These are phyloP conservation scores for Xestoiulus laeticollis DNA, from an alignment of 2,888 invertebrate genomes.

Conservation along the genomic window DNA sequence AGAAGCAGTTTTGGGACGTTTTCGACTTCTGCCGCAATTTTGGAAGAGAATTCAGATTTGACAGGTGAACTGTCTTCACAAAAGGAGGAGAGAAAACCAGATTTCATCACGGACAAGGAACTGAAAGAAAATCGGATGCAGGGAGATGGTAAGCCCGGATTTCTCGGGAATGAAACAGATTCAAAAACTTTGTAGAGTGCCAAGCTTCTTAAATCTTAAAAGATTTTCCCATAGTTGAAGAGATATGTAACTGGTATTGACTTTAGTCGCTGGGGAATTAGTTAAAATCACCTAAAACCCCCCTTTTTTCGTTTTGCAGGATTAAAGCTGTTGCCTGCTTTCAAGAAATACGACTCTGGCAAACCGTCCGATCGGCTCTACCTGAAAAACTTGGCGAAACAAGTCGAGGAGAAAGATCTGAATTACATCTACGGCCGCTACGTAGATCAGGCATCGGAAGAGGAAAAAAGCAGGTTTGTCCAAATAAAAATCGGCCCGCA, in stretches of 20 bases:
- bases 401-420: conserved; percentile 78
- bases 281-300: no score
- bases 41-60: no score
- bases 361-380: conserved; percentile 85
- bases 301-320: conserved; percentile 67
- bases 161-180: no score
- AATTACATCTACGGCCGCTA: conserved; percentile 79
- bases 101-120: conserved; percentile 72
- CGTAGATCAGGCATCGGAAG: conserved; percentile 65
- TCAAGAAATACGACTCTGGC: conserved; percentile 86
- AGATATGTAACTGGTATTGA: no score
- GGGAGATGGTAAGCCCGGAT: conserved; percentile 67
- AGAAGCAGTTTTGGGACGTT: conserved; percentile 49
- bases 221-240: no score
- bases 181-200: no score
- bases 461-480: conserved; percentile 61
- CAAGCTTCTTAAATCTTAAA: no score
- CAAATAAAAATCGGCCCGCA: no score
- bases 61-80: no score
- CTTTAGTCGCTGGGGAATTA: no score
- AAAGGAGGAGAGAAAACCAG: conserved; percentile 58
- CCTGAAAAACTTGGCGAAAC: conserved; percentile 88
- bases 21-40: neutral
- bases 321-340: conserved; percentile 78
- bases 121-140: conserved; percentile 76